These are phyloP conservation scores for Neocrepidodera transversa DNA, from an alignment of 2,888 invertebrate species.

Conservation along the genomic window DNA sequence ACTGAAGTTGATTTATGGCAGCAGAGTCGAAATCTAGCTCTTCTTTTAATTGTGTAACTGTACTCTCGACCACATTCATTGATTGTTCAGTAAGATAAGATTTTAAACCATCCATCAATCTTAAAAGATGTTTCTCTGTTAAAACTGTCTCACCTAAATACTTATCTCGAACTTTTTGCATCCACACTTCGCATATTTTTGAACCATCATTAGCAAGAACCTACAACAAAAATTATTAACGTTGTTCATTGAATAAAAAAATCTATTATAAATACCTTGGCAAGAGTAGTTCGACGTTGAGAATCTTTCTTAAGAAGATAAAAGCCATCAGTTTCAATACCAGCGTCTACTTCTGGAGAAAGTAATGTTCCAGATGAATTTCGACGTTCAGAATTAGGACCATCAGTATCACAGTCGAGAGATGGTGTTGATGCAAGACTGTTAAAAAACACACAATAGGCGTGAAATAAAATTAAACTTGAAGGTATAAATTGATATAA, in stretches of 20 bases:
- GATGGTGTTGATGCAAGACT: slow-evolving; percentile 77
- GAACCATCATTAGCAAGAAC: slow-evolving; percentile 87
- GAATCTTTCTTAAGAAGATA: slow-evolving; percentile 97
- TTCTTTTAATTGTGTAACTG: slow-evolving; percentile 80
- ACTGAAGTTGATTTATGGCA: slow-evolving; percentile 88
- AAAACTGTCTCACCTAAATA: slow-evolving; percentile 79
- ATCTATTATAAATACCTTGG: slow-evolving; percentile 73
- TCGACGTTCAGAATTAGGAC: slow-evolving; percentile 66
- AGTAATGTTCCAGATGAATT: slow-evolving; percentile 83
- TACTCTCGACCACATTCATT: slow-evolving; percentile 75
- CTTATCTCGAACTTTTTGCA: slow-evolving; percentile 67
- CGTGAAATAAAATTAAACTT: too few relatives aligned
- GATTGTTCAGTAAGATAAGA: slow-evolving; percentile 86
- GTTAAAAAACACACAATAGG: too few relatives aligned
- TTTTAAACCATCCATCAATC: slow-evolving; percentile 80
- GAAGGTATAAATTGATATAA: too few relatives aligned
- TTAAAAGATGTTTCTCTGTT: slow-evolving; percentile 76
- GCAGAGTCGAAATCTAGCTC: slow-evolving; percentile 87
- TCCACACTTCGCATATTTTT: slow-evolving; percentile 92
- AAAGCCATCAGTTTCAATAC: slow-evolving; percentile 79
- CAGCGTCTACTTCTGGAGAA: slow-evolving; percentile 71
- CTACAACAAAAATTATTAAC: slow-evolving; percentile 65
- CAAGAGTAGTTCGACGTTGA: slow-evolving; percentile 90
- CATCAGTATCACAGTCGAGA: slow-evolving; percentile 62
- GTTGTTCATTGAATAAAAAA: not conserved